Conservation (phyloP, 2,888 invertebrate genomes). For the Agrotis ipsilon region DNA sequence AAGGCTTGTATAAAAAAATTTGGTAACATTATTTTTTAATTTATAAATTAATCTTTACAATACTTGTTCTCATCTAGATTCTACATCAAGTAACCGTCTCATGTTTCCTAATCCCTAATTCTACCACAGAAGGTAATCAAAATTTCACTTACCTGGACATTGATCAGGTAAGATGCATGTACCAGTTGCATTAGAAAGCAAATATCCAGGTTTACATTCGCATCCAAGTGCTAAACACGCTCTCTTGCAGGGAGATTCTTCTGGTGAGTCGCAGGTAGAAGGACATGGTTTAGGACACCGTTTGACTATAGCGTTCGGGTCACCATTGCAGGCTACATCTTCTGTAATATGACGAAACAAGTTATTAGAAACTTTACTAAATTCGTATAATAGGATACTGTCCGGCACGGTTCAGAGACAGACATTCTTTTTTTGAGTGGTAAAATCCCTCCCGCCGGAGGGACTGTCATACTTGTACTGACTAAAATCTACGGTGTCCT, state of each 20-base stretch:
- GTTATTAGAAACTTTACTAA: neutral
- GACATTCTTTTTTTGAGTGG: no score
- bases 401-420: no score
- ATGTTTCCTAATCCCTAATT: neutral
- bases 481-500: no score
- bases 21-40: no score
- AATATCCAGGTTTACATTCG: slow-evolving; percentile 70
- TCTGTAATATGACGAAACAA: slow-evolving; percentile 39
- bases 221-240: slow-evolving; percentile 68
- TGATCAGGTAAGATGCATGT: slow-evolving; percentile 69
- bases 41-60: no score
- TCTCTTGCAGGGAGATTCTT: slow-evolving; percentile 64
- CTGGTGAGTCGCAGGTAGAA: slow-evolving; percentile 69
- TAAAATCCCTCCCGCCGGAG: no score
- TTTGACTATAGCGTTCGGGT: slow-evolving; percentile 68
- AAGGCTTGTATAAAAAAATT: no score
- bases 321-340: slow-evolving; percentile 68
- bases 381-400: no score
- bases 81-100: neutral
- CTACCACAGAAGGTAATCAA: neutral
- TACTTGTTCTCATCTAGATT: neutral
- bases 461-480: no score
- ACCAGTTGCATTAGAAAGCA: slow-evolving; percentile 62
- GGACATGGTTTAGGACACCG: slow-evolving; percentile 70
- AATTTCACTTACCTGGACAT: slow-evolving; percentile 70